Percentiles rank a stretch among this genome's conserved stretches.
These are phyloP conservation scores for Bombycilla garrulus DNA, from an alignment of 2,113 vertebrate species.

Conservation along the genomic window DNA sequence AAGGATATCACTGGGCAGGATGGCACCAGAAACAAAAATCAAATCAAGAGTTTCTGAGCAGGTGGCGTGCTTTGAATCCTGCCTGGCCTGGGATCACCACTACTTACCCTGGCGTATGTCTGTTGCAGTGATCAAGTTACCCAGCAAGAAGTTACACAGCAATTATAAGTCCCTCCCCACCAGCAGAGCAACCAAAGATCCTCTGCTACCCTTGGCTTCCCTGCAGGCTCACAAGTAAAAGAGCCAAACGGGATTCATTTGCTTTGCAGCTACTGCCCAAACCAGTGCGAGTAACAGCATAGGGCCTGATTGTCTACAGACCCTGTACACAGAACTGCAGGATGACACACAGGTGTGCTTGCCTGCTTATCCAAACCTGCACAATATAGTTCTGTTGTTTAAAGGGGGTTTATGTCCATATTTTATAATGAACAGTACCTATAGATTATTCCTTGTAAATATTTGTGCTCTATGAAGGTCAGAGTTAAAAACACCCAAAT, in stretches of 20 bases:
- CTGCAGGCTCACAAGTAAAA: background rate
- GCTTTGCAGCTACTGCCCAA: background rate
- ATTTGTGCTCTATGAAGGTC: background rate
- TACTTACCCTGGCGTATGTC: fast-evolving
- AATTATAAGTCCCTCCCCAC: background rate
- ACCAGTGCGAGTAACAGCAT: fast-evolving
- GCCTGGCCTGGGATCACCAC: background rate
- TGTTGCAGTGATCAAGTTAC: background rate
- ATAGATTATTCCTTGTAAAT: background rate
- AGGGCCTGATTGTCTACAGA: background rate
- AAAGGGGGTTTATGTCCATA: background rate
- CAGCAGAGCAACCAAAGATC: background rate
- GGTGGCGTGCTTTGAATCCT: background rate
- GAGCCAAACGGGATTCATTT: background rate
- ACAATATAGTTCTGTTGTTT: background rate
- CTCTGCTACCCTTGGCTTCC: background rate
- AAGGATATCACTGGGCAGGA: background rate
- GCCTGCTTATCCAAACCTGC: background rate
- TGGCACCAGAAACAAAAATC: background rate
- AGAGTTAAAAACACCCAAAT: background rate
- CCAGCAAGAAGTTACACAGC: background rate
- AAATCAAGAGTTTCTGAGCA: background rate
- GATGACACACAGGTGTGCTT: fast-evolving
- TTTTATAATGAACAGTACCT: background rate
- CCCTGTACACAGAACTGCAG: background rate